Evolutionary conservation across 2,113 vertebrate species (phyloP).

Genomic region (Pygoscelis adeliae): DNA sequence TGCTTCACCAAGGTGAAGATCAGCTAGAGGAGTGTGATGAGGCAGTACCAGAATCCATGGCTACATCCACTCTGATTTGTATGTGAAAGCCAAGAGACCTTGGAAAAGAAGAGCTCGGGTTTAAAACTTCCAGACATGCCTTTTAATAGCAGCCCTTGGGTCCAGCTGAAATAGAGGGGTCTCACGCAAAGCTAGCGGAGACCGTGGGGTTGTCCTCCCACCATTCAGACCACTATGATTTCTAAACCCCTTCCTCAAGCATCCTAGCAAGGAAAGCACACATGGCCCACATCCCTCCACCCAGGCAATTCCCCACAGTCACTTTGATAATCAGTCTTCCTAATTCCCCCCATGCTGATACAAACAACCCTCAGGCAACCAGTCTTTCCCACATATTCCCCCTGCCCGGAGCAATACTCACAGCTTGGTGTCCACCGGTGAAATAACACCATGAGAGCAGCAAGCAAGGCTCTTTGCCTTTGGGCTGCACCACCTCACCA

Average conservation of each 20-base stretch:
- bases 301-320: not conserved
- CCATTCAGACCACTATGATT: not conserved
- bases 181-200: rapidly evolving
- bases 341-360: not conserved
- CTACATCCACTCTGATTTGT: not conserved
- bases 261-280: not conserved
- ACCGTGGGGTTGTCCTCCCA: rapidly evolving
- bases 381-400: not conserved
- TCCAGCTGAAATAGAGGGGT: not conserved
- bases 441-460: not conserved
- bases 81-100: not conserved
- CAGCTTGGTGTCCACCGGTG: not conserved
- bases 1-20: not conserved
- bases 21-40: not conserved
- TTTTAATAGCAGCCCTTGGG: not conserved
- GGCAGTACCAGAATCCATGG: not conserved
- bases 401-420: rapidly evolving
- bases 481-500: not conserved
- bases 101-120: not conserved
- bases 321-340: not conserved
- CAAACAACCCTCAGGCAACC: too few species aligned
- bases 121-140: not conserved
- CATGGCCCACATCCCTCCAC: rapidly evolving
- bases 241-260: not conserved
- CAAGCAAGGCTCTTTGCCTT: not conserved